Conservation (phyloP, 2,797 vertebrate genomes). For the Muraenolepis orangiensis region DNA sequence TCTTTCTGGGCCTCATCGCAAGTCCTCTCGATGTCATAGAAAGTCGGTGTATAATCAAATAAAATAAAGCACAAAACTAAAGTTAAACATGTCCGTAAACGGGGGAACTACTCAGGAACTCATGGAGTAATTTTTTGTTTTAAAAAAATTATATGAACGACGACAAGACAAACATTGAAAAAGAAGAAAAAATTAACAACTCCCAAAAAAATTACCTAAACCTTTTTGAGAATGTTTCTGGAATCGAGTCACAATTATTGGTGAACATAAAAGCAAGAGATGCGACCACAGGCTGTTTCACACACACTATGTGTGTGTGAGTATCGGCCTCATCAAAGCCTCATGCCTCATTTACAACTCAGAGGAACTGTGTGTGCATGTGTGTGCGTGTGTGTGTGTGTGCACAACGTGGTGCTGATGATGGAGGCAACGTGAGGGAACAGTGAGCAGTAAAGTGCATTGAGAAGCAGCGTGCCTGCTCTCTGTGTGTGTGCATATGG, state of each 20-base stretch:
- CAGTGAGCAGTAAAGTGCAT: constrained; percentile 65
- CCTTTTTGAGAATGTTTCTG: constrained; percentile 3
- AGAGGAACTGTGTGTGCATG: constrained; percentile 27
- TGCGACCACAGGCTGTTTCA: background rate
- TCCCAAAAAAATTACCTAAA: background rate
- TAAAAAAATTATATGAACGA: constrained; percentile 20
- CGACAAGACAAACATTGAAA: background rate
- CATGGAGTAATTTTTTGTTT: constrained; percentile 32
- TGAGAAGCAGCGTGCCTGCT: constrained; percentile 53
- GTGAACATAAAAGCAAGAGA: constrained; percentile 1
- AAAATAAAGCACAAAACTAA: constrained; percentile 12
- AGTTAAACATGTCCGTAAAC: constrained; percentile 22
- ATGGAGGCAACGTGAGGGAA: constrained; percentile 34
- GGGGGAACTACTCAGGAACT: constrained; percentile 4
- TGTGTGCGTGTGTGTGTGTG: background rate
- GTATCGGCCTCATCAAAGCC: background rate
- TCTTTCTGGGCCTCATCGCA: background rate
- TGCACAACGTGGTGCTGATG: constrained; percentile 9
- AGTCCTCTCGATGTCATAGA: constrained; percentile 17
- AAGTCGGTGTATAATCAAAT: constrained; percentile 32
- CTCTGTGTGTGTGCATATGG: constrained; percentile 23
- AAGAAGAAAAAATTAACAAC: background rate
- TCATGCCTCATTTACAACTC: constrained; percentile 8
- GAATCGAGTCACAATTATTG: constrained; percentile 25
- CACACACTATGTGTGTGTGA: no score